Conservation (phyloP, 2,113 vertebrate species). For the human region DNA sequence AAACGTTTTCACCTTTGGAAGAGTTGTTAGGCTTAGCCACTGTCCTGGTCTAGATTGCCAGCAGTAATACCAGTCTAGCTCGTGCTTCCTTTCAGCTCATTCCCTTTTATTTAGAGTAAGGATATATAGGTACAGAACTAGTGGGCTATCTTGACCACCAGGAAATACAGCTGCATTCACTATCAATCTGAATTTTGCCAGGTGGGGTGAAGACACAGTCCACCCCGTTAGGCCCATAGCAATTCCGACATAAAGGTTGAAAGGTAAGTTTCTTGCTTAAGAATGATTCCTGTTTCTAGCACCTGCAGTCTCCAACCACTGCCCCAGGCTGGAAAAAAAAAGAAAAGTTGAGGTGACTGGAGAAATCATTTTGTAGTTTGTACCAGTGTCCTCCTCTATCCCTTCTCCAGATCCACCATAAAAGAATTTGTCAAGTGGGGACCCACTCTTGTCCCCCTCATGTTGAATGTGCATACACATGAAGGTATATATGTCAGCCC, state of each 20-base stretch:
- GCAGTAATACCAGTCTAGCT: neutral
- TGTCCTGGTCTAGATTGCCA: neutral
- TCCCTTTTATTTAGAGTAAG: neutral
- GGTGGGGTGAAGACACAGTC: neutral
- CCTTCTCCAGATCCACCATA: neutral
- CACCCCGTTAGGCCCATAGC: neutral
- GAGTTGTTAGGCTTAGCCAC: neutral
- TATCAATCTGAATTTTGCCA: neutral
- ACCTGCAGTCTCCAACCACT: neutral
- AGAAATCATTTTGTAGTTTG: neutral
- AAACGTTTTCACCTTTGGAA: neutral
- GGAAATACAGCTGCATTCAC: neutral
- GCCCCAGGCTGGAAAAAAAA: neutral
- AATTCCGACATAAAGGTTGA: neutral
- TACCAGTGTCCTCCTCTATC: neutral
- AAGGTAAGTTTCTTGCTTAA: neutral
- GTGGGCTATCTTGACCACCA: neutral
- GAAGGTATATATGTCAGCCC: neutral
- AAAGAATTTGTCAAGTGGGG: neutral
- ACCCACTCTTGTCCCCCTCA: neutral
- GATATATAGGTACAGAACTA: neutral
- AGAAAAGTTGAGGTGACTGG: neutral
- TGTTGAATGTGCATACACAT: neutral
- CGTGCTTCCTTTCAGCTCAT: neutral
- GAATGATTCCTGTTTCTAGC: neutral